Base-by-base conservation (phyloP, 2,888 invertebrate genomes). In the Helicoverpa assulta region DNA sequence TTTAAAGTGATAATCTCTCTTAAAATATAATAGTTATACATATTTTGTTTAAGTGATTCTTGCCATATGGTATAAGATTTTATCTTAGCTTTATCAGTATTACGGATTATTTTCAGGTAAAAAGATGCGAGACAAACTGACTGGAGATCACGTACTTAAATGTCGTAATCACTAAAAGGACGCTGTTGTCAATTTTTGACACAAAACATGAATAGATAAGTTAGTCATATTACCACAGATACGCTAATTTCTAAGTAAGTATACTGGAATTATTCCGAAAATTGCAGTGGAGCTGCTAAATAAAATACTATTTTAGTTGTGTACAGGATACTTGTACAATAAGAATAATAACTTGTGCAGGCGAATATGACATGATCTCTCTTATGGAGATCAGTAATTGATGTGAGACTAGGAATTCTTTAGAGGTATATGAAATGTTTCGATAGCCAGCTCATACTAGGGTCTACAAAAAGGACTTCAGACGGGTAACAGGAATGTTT, bases 141-240 rank as follows among this genome's bases (percentile, higher is more conserved):
- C 29, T 53, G 4, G 19, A 16, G 18, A 50, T 73, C 40, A 54
- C 26, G 29, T 8, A 54, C 26, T 21, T 8, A 7, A 10, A 29
- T 21, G 19, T 64, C 14, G 16, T 50, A 50, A 16, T 16, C 29
- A 67, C 50, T 10, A 43, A 10, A 33, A 18, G 18, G 21, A 18
- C 12, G 16, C 5, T 51, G 43, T 19, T 47, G 18, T 18, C 43
- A 53, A 50, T 58, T 16, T 76, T 52, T 40, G 26, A 40, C 58
- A 51, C 37, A 59, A 54, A 72, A 60, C 40, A 58, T 51, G n/a
- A 76, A 73, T 43, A 65, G 40, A 10, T 5, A 29, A 51, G 29
- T 64, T 58, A 37, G 63, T 37, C 19, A n/a, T 40, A 51, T 77
- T 73, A 78, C 8, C 58, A 59, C 52, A 8, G 18, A 4, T 7